Evolutionary conservation across 2,113 vertebrate species (phyloP).

Genomic region (cat (Felis catus)): F.catus_Fca126_mat1.0 CM031419.1:45245001-45245500

Average conservation of each 20-base stretch:
- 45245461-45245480: background rate
- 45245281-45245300: background rate
- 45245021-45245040: background rate
- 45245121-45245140: background rate
- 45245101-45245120: background rate
- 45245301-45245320: background rate
- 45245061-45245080: slow-evolving; percentile 1
- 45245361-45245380: background rate
- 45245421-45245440: background rate
- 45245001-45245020: background rate
- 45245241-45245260: background rate
- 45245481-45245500: background rate
- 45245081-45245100: background rate
- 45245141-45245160: background rate
- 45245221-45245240: background rate
- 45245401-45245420: too few species aligned
- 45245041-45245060: background rate
- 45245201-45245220: background rate
- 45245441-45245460: background rate
- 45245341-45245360: background rate
- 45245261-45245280: background rate
- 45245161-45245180: background rate
- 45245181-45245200: background rate
- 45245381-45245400: background rate
- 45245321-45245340: background rate